Evolutionary conservation across 1,140 invertebrate species (phyloP).

Genomic region (Musca domestica): DNA sequence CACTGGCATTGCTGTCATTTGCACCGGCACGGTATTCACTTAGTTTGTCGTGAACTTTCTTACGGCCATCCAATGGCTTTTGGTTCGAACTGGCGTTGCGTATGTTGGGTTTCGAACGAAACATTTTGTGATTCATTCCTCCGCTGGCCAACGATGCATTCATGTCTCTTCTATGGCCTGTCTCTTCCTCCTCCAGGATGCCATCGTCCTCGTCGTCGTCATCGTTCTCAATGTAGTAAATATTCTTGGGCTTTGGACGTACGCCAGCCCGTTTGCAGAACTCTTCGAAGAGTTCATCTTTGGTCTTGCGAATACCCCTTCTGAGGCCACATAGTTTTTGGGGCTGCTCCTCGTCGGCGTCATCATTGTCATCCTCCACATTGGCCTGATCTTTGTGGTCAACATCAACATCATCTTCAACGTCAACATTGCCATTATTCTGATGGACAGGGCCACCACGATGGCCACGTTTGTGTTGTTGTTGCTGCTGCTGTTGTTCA

Average conservation of each 20-base stretch:
- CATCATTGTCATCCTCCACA: conserved; percentile 25
- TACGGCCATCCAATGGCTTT: not conserved
- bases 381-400: not conserved
- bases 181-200: not conserved
- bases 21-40: not conserved
- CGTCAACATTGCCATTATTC: not conserved
- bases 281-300: conserved; percentile 51
- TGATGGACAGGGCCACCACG: not conserved
- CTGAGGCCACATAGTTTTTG: conserved; percentile 43
- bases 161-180: not conserved
- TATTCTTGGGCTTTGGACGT: conserved; percentile 48
- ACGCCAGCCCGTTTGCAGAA: conserved; percentile 46
- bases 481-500: not conserved
- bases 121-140: conserved; percentile 4
- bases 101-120: not conserved
- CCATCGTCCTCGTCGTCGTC: conserved; percentile 25
- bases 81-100: not conserved
- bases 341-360: conserved; percentile 14
- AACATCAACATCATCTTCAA: not conserved
- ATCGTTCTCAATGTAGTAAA: conserved; percentile 43
- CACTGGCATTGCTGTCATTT: no score
- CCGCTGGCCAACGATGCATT: not conserved
- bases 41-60: not conserved
- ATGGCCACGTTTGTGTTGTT: not conserved
- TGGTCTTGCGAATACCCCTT: conserved; percentile 46